Percentiles rank a stretch among this genome's conserved stretches.
These are phyloP conservation scores for Macrosteles quadrilineatus DNA, from an alignment of 1,140 invertebrate genomes.

Conservation along the genomic window DNA sequence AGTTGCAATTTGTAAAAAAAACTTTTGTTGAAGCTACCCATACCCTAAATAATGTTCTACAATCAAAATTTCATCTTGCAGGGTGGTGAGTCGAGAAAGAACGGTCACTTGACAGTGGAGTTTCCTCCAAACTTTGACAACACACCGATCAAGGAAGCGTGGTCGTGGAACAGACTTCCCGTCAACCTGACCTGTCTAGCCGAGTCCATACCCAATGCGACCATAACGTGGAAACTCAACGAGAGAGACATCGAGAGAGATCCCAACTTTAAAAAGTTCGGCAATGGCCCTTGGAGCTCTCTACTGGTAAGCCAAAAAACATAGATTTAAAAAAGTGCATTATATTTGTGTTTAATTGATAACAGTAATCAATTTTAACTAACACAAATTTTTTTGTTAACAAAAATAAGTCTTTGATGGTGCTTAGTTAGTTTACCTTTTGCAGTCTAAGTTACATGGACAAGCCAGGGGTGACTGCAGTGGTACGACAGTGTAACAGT, in stretches of 20 bases:
- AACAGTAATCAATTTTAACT: too few species aligned
- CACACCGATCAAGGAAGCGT: slow-evolving; percentile 67
- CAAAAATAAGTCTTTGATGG: too few species aligned
- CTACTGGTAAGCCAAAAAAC: slow-evolving; percentile 60
- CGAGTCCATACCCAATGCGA: slow-evolving; percentile 88
- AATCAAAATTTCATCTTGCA: slow-evolving; percentile 38
- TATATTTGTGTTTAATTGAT: too few species aligned
- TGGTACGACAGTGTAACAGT: too few species aligned
- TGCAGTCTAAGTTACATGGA: too few species aligned
- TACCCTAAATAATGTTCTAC: too few species aligned
- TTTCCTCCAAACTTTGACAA: slow-evolving; percentile 72
- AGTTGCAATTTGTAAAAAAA: too few species aligned
- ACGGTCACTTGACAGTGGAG: slow-evolving; percentile 82
- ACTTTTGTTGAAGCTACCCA: too few species aligned
- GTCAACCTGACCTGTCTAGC: slow-evolving; percentile 88
- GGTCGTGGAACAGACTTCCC: slow-evolving; percentile 76
- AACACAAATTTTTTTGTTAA: too few species aligned
- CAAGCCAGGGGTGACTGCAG: too few species aligned
- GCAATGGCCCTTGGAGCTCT: slow-evolving; percentile 67
- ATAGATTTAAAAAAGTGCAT: too few species aligned
- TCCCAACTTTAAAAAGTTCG: slow-evolving; percentile 59
- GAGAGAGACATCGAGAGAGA: slow-evolving; percentile 50
- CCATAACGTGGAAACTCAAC: slow-evolving; percentile 76
- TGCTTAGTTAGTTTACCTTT: too few species aligned
- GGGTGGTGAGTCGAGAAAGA: slow-evolving; percentile 69